These are phyloP conservation scores for Otocyon megalotis DNA, from an alignment of 2,113 vertebrate species.

Conservation along the genomic window DNA sequence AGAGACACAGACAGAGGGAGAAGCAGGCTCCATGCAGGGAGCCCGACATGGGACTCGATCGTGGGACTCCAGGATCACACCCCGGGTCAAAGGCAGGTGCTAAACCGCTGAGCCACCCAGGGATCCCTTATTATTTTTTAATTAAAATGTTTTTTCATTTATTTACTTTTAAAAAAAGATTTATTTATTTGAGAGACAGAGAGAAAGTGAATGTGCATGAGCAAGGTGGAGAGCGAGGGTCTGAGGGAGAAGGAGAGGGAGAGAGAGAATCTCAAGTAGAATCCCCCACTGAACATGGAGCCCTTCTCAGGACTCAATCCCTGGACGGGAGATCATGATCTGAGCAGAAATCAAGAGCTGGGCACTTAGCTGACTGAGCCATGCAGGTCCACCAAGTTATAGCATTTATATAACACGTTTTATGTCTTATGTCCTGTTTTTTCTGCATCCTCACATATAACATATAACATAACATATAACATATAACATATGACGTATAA, in stretches of 20 bases:
- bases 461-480: too few relatives aligned
- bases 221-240: neutral
- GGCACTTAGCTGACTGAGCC: neutral
- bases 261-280: neutral
- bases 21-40: too few relatives aligned
- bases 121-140: too few relatives aligned
- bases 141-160: too few relatives aligned
- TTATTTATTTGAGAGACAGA: neutral
- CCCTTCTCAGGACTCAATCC: neutral
- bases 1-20: too few relatives aligned
- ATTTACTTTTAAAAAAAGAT: too few relatives aligned
- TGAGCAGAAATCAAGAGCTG: neutral
- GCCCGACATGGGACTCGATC: too few relatives aligned
- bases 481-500: neutral
- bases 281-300: neutral
- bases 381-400: neutral
- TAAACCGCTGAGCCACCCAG: too few relatives aligned
- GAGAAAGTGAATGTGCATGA: neutral
- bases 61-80: too few relatives aligned
- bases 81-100: too few relatives aligned
- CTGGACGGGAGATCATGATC: neutral
- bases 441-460: neutral
- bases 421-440: neutral
- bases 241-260: neutral
- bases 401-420: neutral